Evolutionary conservation across 2,797 vertebrate genomes (phyloP).

Genomic region (Pseudochaenichthys georgianus): DNA sequence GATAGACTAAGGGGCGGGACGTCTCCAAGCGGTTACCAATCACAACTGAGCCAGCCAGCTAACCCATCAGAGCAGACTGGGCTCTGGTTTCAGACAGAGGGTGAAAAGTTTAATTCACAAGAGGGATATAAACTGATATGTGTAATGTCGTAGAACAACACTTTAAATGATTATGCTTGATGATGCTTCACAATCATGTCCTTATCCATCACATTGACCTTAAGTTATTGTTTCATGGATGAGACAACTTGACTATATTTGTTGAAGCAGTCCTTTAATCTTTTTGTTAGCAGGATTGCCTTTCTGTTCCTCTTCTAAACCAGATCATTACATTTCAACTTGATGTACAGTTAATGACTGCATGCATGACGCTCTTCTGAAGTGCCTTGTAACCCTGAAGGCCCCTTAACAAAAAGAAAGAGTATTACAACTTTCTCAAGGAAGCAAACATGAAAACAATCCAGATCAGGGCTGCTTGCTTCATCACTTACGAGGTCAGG

Average conservation of each 20-base stretch:
- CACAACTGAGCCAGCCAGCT: no score
- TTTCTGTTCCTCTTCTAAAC: not conserved
- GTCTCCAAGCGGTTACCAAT: no score
- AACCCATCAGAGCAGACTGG: no score
- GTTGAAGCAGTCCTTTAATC: not conserved
- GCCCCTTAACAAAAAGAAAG: not conserved
- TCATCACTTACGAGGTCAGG: constrained; percentile 50
- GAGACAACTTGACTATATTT: not conserved
- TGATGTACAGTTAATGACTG: not conserved
- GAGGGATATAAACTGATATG: no score
- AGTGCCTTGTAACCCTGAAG: not conserved
- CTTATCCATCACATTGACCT: not conserved
- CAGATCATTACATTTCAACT: constrained; percentile 9
- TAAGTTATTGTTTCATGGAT: constrained; percentile 7
- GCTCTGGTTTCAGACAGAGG: no score
- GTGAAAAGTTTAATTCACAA: no score
- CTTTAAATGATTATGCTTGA: no score
- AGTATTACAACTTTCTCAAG: constrained; percentile 27
- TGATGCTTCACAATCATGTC: not conserved
- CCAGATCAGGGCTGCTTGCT: constrained; percentile 36
- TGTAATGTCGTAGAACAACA: no score
- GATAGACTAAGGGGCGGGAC: no score
- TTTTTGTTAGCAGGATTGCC: not conserved
- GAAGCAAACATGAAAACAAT: constrained; percentile 12
- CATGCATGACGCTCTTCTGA: not conserved